Conservation (phyloP, 2,113 vertebrate genomes). For the Peromyscus polionotus region DNA sequence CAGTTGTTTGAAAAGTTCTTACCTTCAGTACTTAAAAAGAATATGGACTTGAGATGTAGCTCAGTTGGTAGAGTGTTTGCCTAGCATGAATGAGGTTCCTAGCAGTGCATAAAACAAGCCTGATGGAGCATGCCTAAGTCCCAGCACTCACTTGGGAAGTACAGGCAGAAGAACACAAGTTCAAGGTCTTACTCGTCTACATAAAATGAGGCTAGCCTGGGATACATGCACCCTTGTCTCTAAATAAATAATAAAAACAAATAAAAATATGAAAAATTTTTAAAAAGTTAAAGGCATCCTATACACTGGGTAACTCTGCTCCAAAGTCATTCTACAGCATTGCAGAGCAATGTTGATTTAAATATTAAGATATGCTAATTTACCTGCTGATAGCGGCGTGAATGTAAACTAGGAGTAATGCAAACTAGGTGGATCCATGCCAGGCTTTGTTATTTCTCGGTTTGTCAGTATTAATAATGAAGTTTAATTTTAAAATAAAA, state of each 20-base stretch:
- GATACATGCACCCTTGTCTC: not conserved
- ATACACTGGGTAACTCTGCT: slow-evolving; percentile 39
- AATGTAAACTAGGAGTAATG: slow-evolving; percentile 64
- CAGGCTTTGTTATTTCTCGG: slow-evolving; percentile 61
- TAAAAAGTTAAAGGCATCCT: not conserved
- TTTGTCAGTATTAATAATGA: slow-evolving; percentile 76
- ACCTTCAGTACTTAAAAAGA: not conserved
- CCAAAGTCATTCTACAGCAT: slow-evolving; percentile 55
- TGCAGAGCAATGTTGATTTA: slow-evolving; percentile 60
- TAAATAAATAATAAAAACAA: not conserved
- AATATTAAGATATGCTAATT: slow-evolving; percentile 74
- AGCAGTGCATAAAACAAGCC: not conserved
- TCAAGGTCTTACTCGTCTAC: not conserved
- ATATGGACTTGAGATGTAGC: not conserved
- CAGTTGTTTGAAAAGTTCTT: slow-evolving; percentile 44
- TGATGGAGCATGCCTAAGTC: too few species aligned
- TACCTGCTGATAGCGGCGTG: slow-evolving; percentile 44
- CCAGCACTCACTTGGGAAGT: not conserved
- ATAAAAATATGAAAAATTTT: not conserved
- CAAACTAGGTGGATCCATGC: slow-evolving; percentile 51
- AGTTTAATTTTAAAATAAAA: slow-evolving; percentile 75
- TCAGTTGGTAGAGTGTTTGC: not conserved
- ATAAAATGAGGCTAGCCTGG: not conserved
- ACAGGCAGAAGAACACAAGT: not conserved
- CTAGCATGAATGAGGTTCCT: not conserved